These are phyloP conservation scores for Microctonus hyperodae DNA, from an alignment of 2,888 invertebrate genomes.

Conservation along the genomic window DNA sequence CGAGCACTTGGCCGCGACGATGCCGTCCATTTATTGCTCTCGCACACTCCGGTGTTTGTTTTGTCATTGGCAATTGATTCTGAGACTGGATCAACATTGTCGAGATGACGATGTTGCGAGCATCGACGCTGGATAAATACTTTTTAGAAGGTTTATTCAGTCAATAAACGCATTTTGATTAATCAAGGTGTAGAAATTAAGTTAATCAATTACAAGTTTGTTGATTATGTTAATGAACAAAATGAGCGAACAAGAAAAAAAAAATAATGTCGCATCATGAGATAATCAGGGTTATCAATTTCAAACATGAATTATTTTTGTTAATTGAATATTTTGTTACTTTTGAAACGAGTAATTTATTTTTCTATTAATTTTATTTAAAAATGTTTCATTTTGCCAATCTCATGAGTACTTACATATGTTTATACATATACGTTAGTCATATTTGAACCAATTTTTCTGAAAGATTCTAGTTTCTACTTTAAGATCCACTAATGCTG, in stretches of 20 bases:
- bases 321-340: constrained; percentile 21
- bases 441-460: no score
- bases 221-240: constrained; percentile 27
- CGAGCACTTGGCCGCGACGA: constrained; percentile 59
- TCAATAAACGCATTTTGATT: constrained; percentile 14
- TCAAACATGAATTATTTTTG: constrained; percentile 28
- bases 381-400: background rate
- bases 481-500: background rate
- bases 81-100: constrained; percentile 61
- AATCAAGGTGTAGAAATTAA: background rate
- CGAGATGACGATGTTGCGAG: constrained; percentile 60
- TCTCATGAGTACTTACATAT: background rate
- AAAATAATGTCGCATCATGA: constrained; percentile 7
- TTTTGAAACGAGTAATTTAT: background rate
- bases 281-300: constrained; percentile 34
- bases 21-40: constrained; percentile 56
- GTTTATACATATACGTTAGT: background rate
- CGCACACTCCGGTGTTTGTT: constrained; percentile 57
- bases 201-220: background rate
- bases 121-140: constrained; percentile 54
- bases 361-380: background rate
- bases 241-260: background rate
- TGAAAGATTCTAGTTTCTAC: background rate
- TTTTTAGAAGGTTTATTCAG: constrained; percentile 43
- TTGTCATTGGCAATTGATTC: constrained; percentile 54